These are phyloP conservation scores for Lithobates sylvaticus DNA, from an alignment of 2,797 vertebrate genomes.

Conservation along the genomic window DNA sequence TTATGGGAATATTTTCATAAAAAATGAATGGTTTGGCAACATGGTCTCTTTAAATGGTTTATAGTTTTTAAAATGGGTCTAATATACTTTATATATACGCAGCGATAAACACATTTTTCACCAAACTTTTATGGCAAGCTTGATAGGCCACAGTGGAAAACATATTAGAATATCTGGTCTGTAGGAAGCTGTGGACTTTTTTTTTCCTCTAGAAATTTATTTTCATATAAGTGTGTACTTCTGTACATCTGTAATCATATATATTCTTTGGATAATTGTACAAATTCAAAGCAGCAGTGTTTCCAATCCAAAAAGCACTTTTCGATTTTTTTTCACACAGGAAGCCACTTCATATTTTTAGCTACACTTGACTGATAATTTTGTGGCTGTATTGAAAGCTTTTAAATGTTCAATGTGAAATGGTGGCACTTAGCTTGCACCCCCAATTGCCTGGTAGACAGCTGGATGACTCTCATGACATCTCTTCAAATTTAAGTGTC, in stretches of 20 bases:
- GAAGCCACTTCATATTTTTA: constrained; percentile 8
- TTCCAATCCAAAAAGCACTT: not conserved
- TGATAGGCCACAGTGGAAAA: not conserved
- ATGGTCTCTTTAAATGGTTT: not conserved
- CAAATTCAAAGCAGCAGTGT: not conserved
- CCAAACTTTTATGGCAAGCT: not conserved
- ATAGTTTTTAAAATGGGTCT: not conserved
- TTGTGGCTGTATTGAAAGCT: not conserved
- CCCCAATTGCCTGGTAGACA: constrained; percentile 7
- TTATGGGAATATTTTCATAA: no score
- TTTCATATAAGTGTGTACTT: not conserved
- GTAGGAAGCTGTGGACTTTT: no score
- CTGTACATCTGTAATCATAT: not conserved
- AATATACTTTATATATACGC: not conserved
- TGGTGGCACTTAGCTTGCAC: not conserved
- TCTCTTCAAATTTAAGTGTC: constrained; percentile 23
- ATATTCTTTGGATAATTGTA: not conserved
- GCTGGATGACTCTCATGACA: not conserved
- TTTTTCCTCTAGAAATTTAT: not conserved
- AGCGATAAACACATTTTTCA: not conserved
- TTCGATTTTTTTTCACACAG: not conserved
- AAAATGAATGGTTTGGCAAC: no score
- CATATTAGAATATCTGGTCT: not conserved
- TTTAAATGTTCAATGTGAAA: constrained; percentile 13
- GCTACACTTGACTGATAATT: not conserved